Percentiles rank a stretch among this genome's conserved stretches.
These are phyloP conservation scores for Saimiri boliviensis DNA, from an alignment of 2,113 vertebrate species.

Conservation along the genomic window DNA sequence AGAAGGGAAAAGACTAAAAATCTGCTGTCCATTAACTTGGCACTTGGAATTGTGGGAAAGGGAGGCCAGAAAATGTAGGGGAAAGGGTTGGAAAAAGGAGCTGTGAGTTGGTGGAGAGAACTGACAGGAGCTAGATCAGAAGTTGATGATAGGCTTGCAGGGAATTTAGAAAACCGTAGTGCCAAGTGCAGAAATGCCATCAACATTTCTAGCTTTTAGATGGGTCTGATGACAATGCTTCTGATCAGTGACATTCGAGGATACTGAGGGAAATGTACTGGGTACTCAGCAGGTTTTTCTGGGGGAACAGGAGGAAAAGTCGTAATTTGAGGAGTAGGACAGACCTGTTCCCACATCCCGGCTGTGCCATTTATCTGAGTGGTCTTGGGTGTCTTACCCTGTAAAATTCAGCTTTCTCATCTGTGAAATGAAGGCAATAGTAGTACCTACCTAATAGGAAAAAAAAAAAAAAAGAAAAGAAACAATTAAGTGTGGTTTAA, in stretches of 20 bases:
- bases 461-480: conserved; percentile 36
- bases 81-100: background rate
- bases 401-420: background rate
- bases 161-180: background rate
- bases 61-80: background rate
- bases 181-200: background rate
- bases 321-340: background rate
- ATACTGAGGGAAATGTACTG: background rate
- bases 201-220: background rate
- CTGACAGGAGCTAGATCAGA: background rate
- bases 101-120: background rate
- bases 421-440: background rate
- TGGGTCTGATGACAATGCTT: background rate
- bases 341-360: background rate
- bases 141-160: background rate
- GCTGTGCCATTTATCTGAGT: background rate
- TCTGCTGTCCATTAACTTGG: background rate
- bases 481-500: background rate
- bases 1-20: background rate
- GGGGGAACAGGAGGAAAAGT: background rate
- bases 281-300: background rate
- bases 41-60: background rate
- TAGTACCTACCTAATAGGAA: background rate
- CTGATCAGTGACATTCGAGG: background rate
- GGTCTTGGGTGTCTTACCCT: background rate